These are phyloP conservation scores for Pseudolaguvia tuberculata DNA, from an alignment of 2,113 vertebrate species.

Conservation along the genomic window DNA sequence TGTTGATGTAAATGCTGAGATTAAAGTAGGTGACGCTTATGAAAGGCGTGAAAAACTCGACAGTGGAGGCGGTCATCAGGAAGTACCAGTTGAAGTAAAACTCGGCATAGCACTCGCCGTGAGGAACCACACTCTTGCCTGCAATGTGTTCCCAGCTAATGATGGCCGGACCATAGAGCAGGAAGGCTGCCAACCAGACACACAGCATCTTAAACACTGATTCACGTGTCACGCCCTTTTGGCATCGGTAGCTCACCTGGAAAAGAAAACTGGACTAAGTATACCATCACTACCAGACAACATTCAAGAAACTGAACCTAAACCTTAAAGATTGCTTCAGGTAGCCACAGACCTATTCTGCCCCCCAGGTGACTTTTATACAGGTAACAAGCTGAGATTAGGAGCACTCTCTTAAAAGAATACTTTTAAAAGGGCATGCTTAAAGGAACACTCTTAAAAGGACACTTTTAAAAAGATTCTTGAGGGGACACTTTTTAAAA, in stretches of 20 bases:
- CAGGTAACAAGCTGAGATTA: too few relatives aligned
- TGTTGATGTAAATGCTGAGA: slow-evolving; percentile 72
- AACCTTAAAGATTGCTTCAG: not conserved
- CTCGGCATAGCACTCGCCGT: slow-evolving; percentile 68
- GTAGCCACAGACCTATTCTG: too few relatives aligned
- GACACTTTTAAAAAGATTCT: too few relatives aligned
- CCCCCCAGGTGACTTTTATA: too few relatives aligned
- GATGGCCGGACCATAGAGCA: slow-evolving; percentile 71
- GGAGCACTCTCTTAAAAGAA: too few relatives aligned
- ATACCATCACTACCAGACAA: not conserved
- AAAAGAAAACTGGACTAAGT: not conserved
- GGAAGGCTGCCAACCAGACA: slow-evolving; percentile 70
- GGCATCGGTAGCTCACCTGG: slow-evolving; percentile 71
- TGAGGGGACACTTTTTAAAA: too few relatives aligned
- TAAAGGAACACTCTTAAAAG: too few relatives aligned
- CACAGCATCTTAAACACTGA: slow-evolving; percentile 64
- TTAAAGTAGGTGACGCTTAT: slow-evolving; percentile 72
- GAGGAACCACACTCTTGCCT: slow-evolving; percentile 62
- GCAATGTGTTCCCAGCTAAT: slow-evolving; percentile 70
- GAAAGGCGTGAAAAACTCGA: slow-evolving; percentile 75
- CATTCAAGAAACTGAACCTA: too few relatives aligned
- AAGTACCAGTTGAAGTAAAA: slow-evolving; percentile 77
- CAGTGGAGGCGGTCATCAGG: slow-evolving; percentile 68
- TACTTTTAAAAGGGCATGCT: too few relatives aligned
- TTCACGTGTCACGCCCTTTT: slow-evolving; percentile 65